Conservation (phyloP, 2,888 invertebrate genomes). For the Nymphalis urticae region DNA sequence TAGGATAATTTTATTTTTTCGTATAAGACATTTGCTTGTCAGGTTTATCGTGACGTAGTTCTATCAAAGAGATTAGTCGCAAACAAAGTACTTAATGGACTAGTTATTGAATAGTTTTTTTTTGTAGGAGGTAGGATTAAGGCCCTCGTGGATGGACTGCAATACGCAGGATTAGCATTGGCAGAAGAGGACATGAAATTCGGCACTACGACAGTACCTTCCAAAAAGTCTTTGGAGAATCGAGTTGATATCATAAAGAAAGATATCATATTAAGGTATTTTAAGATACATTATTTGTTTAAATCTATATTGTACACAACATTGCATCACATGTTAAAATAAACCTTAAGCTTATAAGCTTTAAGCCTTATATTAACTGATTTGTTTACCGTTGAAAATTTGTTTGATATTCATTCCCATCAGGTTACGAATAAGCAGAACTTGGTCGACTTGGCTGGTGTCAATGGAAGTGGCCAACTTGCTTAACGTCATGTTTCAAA, state of each 20-base stretch:
- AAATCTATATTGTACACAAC: neutral
- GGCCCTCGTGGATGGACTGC: slow-evolving; percentile 88
- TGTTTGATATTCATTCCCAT: neutral
- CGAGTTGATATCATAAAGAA: slow-evolving; percentile 64
- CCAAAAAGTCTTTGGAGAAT: slow-evolving; percentile 63
- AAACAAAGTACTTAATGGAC: too few species aligned
- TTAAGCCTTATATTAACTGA: neutral
- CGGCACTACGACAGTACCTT: slow-evolving; percentile 75
- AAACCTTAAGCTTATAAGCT: neutral
- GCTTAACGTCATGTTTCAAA: slow-evolving; percentile 88
- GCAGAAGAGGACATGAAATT: slow-evolving; percentile 74
- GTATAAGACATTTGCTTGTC: too few species aligned
- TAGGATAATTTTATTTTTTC: too few species aligned
- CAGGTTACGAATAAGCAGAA: slow-evolving; percentile 85
- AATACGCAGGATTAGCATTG: slow-evolving; percentile 82
- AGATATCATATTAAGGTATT: slow-evolving; percentile 71
- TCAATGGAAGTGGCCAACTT: slow-evolving; percentile 90
- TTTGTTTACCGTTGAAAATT: neutral
- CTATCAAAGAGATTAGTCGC: too few species aligned
- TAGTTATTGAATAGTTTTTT: neutral
- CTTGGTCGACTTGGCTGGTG: slow-evolving; percentile 89
- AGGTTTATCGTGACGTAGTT: too few species aligned
- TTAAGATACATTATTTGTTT: neutral
- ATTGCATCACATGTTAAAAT: too few species aligned
- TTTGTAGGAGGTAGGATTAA: slow-evolving; percentile 86